Percentiles rank a stretch among this genome's conserved stretches.
phyloP scores from a whole-genome alignment of 2,888 invertebrate species.

The Monochamus alternatus region DNA sequence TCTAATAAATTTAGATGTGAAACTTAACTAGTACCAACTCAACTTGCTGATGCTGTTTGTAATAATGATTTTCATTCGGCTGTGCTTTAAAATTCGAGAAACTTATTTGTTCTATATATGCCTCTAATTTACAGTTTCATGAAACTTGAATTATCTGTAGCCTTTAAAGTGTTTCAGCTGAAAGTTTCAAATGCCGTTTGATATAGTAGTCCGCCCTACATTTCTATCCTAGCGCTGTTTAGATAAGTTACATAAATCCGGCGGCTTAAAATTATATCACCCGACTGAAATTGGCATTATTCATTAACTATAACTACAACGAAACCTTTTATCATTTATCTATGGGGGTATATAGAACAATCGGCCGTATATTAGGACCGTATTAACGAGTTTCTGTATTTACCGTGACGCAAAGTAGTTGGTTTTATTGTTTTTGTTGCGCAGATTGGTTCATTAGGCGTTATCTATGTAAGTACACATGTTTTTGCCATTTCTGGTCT shows the following conservation, averaged over 20 bases:
- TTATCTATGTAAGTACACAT: slow-evolving; percentile 68
- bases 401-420: slow-evolving; percentile 54
- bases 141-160: slow-evolving; percentile 12
- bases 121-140: slow-evolving; percentile 1
- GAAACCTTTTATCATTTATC: slow-evolving; percentile 30
- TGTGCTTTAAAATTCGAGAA: not conserved
- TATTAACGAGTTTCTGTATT: slow-evolving; percentile 55
- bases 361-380: slow-evolving; percentile 52
- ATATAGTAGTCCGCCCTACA: not conserved
- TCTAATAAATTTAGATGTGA: too few species aligned
- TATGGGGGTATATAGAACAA: slow-evolving; percentile 45
- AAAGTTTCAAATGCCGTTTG: slow-evolving; percentile 12
- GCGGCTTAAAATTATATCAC: slow-evolving; percentile 27
- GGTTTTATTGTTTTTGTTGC: slow-evolving; percentile 61
- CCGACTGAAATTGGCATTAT: slow-evolving; percentile 27
- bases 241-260: slow-evolving; percentile 20
- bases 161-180: not conserved
- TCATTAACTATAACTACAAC: slow-evolving; percentile 36
- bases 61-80: not conserved
- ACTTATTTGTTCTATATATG: not conserved
- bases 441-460: slow-evolving; percentile 67
- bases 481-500: slow-evolving; percentile 68
- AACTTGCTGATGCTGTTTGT: not conserved
- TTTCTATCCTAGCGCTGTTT: slow-evolving; percentile 8
- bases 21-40: too few species aligned